These are phyloP conservation scores for Drosophila jambulina DNA, from an alignment of 1,140 invertebrate genomes.

Conservation along the genomic window DNA sequence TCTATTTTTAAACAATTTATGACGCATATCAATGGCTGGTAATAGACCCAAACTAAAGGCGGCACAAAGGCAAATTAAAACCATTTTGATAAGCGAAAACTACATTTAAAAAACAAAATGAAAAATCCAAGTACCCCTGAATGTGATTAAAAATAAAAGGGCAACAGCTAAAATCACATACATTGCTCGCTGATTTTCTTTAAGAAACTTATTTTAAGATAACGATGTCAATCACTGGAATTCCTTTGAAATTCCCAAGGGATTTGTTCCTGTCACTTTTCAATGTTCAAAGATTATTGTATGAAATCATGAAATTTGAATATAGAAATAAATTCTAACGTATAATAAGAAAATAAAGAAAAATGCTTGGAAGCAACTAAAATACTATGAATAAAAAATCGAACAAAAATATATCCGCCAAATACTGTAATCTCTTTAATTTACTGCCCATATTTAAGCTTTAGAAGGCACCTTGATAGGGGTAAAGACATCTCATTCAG, in stretches of 20 bases:
- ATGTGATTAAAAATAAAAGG: constrained; percentile 20
- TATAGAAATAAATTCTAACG: neutral
- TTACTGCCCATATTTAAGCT: neutral
- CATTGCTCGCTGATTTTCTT: neutral
- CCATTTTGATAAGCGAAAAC: constrained; percentile 53
- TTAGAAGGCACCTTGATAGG: neutral
- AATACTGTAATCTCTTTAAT: neutral
- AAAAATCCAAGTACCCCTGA: neutral
- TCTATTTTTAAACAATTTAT: constrained; percentile 74
- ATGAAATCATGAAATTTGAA: neutral
- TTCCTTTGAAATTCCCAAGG: neutral
- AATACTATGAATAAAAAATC: neutral
- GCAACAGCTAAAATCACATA: neutral
- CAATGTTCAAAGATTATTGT: neutral
- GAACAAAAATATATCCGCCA: neutral
- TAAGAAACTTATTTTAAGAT: neutral
- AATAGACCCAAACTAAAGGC: constrained; percentile 28
- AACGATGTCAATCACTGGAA: neutral
- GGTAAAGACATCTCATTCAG: neutral
- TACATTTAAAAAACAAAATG: constrained; percentile 6
- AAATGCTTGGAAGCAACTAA: neutral
- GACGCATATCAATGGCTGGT: constrained; percentile 59
- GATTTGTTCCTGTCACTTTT: neutral
- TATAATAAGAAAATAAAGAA: neutral
- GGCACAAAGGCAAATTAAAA: constrained; percentile 33